Evolutionary conservation across 2,113 vertebrate species (phyloP), one percentile per base, ranked within the genome.

Genomic region (Erinaceus europaeus): DNA sequence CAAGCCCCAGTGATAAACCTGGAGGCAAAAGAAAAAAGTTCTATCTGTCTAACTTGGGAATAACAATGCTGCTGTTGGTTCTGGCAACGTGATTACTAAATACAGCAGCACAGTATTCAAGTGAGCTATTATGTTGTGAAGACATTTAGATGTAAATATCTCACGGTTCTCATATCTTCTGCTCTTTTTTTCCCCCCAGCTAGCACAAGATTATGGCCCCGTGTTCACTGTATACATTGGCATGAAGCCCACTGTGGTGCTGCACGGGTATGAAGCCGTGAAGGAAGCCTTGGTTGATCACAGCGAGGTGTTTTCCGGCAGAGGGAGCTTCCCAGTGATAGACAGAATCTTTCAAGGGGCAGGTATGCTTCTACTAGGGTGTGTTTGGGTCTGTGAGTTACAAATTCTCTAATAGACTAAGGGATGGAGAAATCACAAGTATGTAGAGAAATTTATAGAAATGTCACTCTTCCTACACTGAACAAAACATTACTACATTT

Each of bases 251-350:
- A 9, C 64, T 0, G 95, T 98, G 17, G 93, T 97, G 17, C 90
- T 98, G 73, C 91, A 96, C 0, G 97, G 97, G 3, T 97, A 97
- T 38, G 94, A 98, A 3, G 62, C 96, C 1, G 96, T 98, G 59
- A 98, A 97, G 77, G 97, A 98, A 86, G 97, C 97, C 4, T 88
- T 98, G 71, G 91, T 97, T 93, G 96, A 98, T 84, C 95, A 96
- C 1, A 97, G 95, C 1, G 97, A 98, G 1, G 97, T 97, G 27
- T 98, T 98, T 76, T 55, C 88, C 21, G 96, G 95, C 38, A 96
- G 97, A 91, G 95, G 94, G 0, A 89, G 72, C 0, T 0, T 97
- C 13, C 94, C 97, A 0, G 57, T 97, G 1, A 0, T 89, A 2
- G 1, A 95, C 0, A 97, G 36, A 94, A 21, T 57, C 11, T n/a